Percentiles rank a stretch among this genome's conserved stretches.
Evolutionary conservation across 2,113 vertebrate species (phyloP).

Genomic region (Atrichornis clamosus): DNA sequence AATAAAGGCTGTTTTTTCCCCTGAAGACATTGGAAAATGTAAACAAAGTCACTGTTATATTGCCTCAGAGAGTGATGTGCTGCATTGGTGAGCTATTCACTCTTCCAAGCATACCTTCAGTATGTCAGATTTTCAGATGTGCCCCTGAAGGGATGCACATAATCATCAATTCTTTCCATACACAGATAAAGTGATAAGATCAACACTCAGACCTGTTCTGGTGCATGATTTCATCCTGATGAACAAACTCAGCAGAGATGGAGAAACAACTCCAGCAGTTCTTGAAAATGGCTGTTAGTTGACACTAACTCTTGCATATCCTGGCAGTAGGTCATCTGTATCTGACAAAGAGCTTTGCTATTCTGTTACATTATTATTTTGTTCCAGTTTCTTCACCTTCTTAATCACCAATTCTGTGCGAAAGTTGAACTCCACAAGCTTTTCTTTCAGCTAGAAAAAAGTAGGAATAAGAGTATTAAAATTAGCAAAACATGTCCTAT

Average conservation of each 20-base stretch:
- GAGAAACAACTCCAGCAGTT: not conserved
- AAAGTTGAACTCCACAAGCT: conserved; percentile 1
- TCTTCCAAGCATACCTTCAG: not conserved
- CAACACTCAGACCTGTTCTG: not conserved
- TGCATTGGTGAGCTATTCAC: not conserved
- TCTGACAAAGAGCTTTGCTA: not conserved
- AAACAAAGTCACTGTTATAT: not conserved
- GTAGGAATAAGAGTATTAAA: not conserved
- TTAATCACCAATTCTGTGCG: conserved; percentile 13
- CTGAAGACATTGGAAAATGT: not conserved
- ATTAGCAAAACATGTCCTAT: not conserved
- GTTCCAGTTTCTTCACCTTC: conserved; percentile 12
- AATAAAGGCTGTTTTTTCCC: not conserved
- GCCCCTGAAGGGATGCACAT: not conserved
- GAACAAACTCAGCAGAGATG: not conserved
- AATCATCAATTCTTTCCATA: not conserved
- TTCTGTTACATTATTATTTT: not conserved
- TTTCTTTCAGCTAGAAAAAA: conserved; percentile 65
- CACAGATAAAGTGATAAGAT: not conserved
- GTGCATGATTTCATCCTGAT: not conserved
- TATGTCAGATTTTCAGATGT: not conserved
- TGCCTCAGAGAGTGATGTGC: not conserved
- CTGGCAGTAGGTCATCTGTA: not conserved
- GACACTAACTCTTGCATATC: not conserved
- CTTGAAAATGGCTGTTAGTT: not conserved